These are phyloP conservation scores for Caenorhabditis sp. DNA, from an alignment of 2,888 invertebrate species.

Conservation along the genomic window DNA sequence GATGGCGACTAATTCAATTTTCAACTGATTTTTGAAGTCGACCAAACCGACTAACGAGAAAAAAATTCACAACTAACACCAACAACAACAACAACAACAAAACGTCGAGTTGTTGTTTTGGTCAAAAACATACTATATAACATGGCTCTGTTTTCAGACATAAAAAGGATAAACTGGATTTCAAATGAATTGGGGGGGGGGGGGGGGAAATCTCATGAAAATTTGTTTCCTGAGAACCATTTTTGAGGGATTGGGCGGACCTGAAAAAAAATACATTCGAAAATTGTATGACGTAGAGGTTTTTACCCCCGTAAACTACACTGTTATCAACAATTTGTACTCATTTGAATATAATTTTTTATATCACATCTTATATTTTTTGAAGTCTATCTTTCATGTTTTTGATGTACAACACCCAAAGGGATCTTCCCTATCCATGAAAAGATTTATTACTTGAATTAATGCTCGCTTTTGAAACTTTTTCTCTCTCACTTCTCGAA, in stretches of 20 bases:
- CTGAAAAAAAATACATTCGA: too few relatives aligned
- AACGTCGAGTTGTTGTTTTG: background rate
- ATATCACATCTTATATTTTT: background rate
- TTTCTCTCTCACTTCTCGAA: background rate
- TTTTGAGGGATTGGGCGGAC: too few relatives aligned
- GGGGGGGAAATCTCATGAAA: too few relatives aligned
- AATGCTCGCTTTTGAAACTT: background rate
- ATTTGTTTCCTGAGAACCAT: too few relatives aligned
- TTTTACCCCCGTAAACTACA: too few relatives aligned
- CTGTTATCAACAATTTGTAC: too few relatives aligned
- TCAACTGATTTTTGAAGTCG: background rate
- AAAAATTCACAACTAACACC: background rate
- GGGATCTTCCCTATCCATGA: background rate
- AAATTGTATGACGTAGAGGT: too few relatives aligned
- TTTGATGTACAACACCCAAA: background rate
- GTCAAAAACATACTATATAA: background rate
- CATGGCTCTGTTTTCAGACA: background rate
- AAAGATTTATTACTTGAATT: background rate
- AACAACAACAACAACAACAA: background rate
- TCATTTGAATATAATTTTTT: too few relatives aligned
- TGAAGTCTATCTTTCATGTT: background rate
- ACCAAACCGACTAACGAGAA: background rate
- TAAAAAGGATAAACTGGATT: background rate
- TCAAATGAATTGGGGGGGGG: background rate
- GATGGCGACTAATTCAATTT: background rate